Percentiles rank a stretch among this genome's conserved stretches.
phyloP scores from a whole-genome alignment of 2,113 vertebrate species.

The Paramormyrops kingsleyae region DNA sequence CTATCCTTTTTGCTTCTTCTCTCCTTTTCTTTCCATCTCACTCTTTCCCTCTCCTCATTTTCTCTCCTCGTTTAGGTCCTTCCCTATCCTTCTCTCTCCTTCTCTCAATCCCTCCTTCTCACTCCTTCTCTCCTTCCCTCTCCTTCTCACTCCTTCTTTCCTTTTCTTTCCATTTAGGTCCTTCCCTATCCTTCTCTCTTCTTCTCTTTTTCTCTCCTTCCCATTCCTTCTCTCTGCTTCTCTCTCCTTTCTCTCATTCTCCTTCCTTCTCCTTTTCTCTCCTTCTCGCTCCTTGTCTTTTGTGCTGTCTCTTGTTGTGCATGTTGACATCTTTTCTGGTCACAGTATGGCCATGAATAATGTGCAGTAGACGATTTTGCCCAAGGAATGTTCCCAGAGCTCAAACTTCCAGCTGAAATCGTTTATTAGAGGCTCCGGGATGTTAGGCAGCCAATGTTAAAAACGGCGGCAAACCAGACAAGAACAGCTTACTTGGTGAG shows the following conservation, averaged over 20 bases:
- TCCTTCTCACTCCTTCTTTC: neutral
- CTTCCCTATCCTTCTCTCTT: neutral
- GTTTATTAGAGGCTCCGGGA: neutral
- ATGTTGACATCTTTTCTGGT: neutral
- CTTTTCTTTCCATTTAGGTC: neutral
- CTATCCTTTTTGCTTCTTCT: too few relatives aligned
- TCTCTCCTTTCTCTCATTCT: neutral
- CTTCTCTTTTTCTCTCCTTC: neutral
- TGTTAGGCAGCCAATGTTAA: neutral
- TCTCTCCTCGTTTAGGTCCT: neutral
- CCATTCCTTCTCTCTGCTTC: neutral
- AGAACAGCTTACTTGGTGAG: neutral
- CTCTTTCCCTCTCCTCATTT: neutral
- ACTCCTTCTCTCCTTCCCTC: neutral
- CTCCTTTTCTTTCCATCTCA: neutral
- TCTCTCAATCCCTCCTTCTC: neutral
- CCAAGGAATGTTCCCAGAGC: neutral
- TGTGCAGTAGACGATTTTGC: neutral
- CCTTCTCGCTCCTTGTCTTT: neutral
- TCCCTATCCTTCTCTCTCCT: neutral
- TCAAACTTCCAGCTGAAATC: neutral
- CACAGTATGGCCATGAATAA: neutral
- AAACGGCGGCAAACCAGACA: neutral
- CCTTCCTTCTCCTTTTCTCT: neutral
- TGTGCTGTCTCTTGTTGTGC: neutral